Evolutionary conservation across 2,797 vertebrate genomes (phyloP).

Genomic region (Denticeps clupeoides): DNA sequence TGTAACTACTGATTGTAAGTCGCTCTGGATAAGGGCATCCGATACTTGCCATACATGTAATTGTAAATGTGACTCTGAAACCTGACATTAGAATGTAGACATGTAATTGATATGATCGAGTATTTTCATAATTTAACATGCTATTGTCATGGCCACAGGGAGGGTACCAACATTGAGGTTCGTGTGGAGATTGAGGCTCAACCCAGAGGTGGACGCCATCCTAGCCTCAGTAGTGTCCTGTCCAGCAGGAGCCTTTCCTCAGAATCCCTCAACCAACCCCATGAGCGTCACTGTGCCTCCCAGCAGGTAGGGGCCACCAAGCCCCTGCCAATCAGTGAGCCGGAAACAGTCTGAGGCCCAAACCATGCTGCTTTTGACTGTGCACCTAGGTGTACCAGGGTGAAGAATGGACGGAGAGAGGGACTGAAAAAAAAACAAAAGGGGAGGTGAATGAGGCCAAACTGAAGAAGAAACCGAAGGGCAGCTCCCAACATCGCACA

Average conservation of each 20-base stretch:
- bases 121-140: no score
- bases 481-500: constrained; percentile 6
- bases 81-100: no score
- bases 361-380: no score
- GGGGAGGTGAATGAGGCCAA: no score
- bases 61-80: no score
- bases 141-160: constrained; percentile 43
- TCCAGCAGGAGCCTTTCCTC: constrained; percentile 66
- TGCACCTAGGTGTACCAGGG: no score
- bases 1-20: no score
- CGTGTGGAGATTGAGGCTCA: constrained; percentile 68
- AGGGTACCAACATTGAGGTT: constrained; percentile 68
- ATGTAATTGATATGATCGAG: no score
- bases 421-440: constrained; percentile 7
- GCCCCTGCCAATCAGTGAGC: constrained; percentile 38
- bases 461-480: constrained; percentile 27
- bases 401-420: constrained; percentile 28
- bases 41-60: no score
- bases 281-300: constrained; percentile 53
- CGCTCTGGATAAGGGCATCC: no score
- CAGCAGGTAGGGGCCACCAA: constrained; percentile 28
- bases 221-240: constrained; percentile 65
- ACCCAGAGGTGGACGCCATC: constrained; percentile 51
- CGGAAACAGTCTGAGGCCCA: constrained; percentile 44
- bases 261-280: constrained; percentile 60